Base-by-base conservation (phyloP, 2,797 vertebrate species). In the Spea hammondii region DNA sequence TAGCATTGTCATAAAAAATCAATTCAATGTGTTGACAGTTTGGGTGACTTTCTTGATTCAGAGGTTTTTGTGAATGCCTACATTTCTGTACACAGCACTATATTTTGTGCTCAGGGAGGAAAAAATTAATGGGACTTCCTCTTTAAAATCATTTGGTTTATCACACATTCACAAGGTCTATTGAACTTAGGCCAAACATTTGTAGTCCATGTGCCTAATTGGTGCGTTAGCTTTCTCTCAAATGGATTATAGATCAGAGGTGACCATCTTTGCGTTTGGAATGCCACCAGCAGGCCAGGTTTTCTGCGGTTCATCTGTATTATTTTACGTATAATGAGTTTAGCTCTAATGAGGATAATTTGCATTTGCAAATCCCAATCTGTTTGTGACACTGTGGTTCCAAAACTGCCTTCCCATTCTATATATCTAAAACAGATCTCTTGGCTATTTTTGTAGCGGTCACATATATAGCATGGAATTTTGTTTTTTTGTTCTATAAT, bases 321-420 rank as follows among this genome's bases (percentile, higher is more conserved):
- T 59, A 14, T 44, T 76, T 80, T 65, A 54, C 44, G 8, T 71
- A 55, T 80, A 80, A 80, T 80, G 78, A 80, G 78, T 14, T 75
- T 75, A 75, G 48, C 78, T 73, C 64, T 77, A 77, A 81, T 81
- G 79, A 81, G 64, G 48, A 70, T 76, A 73, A 77, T 81, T 81
- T 81, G 74, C 70, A 81, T 81, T 77, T 80, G 70, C 32, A 81
- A 81, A 81, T 81, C 79, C 79, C 79, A 73, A 81, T 77, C 79
- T 81, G 79, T 73, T 77, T 73, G 74, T 73, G 79, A 81, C 74
- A 72, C 49, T 64, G 7, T 44, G 55, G 64, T 77, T 81, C 79
- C 79, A 81, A 77, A 46, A 46, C 70, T 51, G 60, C 55, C 13
- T 32, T 14, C 50, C 47, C 48, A 4, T 76, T 59, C 46, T 65